Evolutionary conservation across 92 coral and sea anemone species (phyloP), one percentile per base, ranked within the genome.

Genomic region (Siderastrea radians): DNA sequence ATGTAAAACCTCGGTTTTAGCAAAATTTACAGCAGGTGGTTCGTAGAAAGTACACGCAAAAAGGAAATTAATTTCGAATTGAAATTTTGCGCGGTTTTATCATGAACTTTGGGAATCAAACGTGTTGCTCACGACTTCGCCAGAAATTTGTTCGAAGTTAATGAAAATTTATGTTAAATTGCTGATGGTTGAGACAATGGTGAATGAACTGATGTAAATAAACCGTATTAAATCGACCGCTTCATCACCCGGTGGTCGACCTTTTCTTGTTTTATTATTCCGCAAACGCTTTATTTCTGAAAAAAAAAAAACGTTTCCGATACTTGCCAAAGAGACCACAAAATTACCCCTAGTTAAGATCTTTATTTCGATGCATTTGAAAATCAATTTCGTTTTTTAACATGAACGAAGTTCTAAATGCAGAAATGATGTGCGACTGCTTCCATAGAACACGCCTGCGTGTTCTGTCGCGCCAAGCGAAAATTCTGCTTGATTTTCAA

Each of bases 121-220:
- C 15, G n/a, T 15, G 10, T 38, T 0, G 16, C 79, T 74, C 15
- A 47, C 9, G 82, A 8, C 14, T 49, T 59, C 43, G 3, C 9
- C 52, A 49, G 72, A 7, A 16, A 49, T 84, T 73, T 15, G 49
- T 60, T 83, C 80, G 44, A 48, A 19, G 59, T 49, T 84, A 49
- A 83, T 59, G 87, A 74, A 83, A 83, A 83, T 73, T 61, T 49
- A 48, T 60, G 87, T 68, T 74, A 73, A 60, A 74, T 74, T 13
- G 52, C 38, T 59, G 73, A 13, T 61, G 53, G 73, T 64, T 19
- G 64, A 52, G 64, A 74, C 81, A 62, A 60, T 70, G 19, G 51
- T 17, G 79, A 50, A 73, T 84, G 48, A 61, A 1, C 50, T 13
- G 16, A 45, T 70, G 72, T 64, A 73, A 74, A 73, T 59, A 60